Conservation (phyloP, 2,113 vertebrate species). For the Dicrurus megarhynchus region DNA sequence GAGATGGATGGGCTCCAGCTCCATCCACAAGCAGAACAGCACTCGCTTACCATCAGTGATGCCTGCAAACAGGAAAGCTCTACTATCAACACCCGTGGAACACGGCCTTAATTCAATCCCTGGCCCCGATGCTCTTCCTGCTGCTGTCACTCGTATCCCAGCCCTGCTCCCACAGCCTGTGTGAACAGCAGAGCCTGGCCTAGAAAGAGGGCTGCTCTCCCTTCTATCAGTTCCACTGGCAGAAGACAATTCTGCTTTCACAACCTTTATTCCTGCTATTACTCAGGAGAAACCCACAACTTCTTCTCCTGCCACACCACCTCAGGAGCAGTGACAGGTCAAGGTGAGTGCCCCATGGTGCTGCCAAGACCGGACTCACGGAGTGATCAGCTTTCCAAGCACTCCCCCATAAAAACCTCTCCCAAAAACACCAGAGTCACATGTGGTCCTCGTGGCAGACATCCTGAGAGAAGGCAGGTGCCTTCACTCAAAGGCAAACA, state of each 20-base stretch:
- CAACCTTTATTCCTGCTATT: not conserved
- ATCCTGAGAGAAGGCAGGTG: not conserved
- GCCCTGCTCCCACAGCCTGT: not conserved
- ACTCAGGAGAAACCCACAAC: not conserved
- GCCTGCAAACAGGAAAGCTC: not conserved
- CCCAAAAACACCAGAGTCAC: fast-evolving
- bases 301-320: not conserved
- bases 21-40: not conserved
- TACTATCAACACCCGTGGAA: not conserved
- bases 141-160: not conserved
- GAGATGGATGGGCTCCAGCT: not conserved
- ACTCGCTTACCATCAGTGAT: fast-evolving
- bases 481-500: not conserved
- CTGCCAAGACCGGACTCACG: fast-evolving
- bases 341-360: fast-evolving
- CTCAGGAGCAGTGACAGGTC: not conserved
- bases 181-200: not conserved
- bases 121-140: not conserved
- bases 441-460: fast-evolving
- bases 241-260: not conserved
- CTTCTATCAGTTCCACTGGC: not conserved
- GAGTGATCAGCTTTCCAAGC: fast-evolving
- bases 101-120: not conserved
- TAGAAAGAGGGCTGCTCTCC: not conserved
- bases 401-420: not conserved